These are phyloP conservation scores for Dendrophyllia cribrosa DNA, from an alignment of 64 coral and sea anemone genomes.

Conservation along the genomic window DNA sequence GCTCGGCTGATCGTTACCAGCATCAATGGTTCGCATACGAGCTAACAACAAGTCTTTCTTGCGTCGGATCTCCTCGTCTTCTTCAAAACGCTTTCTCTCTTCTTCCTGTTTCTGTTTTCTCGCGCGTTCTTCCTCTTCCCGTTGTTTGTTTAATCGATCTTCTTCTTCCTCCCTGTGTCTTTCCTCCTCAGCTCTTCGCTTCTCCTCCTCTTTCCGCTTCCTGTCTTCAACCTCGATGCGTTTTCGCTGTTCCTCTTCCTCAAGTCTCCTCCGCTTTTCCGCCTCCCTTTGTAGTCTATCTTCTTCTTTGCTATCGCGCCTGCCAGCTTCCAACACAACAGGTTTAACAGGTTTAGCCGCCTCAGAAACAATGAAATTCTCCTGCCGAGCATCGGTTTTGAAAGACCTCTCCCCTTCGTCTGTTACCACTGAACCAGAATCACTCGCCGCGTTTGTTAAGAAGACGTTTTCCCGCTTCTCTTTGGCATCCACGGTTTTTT, in stretches of 20 bases:
- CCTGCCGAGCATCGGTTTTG: background rate
- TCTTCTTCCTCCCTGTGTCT: conserved; percentile 28
- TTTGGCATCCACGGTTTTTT: background rate
- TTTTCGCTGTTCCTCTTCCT: conserved; percentile 36
- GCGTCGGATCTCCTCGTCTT: conserved; percentile 71
- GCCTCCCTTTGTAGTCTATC: conserved; percentile 12
- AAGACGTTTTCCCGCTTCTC: conserved; percentile 52
- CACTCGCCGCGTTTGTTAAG: conserved; percentile 49
- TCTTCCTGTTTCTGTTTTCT: conserved; percentile 62
- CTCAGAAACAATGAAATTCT: background rate
- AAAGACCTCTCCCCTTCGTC: background rate
- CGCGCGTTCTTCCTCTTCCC: conserved; percentile 42
- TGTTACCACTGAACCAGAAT: conserved; percentile 28
- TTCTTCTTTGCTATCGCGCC: background rate
- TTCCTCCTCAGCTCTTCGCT: conserved; percentile 54
- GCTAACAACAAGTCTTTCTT: conserved; percentile 90
- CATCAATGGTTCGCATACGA: conserved; percentile 84
- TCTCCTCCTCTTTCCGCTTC: conserved; percentile 21
- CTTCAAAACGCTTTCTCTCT: conserved; percentile 64
- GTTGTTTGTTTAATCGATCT: conserved; percentile 31
- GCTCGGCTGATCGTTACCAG: conserved; percentile 46
- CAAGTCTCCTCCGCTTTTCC: conserved; percentile 43
- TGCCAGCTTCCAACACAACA: conserved; percentile 16
- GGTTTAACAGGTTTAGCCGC: background rate
- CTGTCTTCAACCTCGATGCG: conserved; percentile 49